Evolutionary conservation across 2,888 invertebrate genomes (phyloP).

Genomic region (Heteromurus nitidus): DNA sequence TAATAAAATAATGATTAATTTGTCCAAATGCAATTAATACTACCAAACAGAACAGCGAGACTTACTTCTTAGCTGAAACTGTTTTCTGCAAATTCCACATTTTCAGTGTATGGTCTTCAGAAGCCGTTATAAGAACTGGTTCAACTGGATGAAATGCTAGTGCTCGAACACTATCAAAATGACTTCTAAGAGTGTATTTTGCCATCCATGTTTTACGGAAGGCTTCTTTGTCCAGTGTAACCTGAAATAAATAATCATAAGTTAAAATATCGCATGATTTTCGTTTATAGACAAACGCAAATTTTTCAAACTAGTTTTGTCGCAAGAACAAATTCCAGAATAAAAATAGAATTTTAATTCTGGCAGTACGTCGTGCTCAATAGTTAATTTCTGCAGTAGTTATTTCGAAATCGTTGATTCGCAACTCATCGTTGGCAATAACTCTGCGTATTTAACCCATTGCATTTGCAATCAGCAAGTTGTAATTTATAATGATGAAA

Average conservation of each 20-base stretch:
- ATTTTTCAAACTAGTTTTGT: conserved; percentile 8
- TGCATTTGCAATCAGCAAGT: too few relatives aligned
- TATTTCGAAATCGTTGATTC: too few relatives aligned
- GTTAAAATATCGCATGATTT: conserved; percentile 27
- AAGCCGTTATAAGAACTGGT: conserved; percentile 96
- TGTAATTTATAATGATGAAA: too few relatives aligned
- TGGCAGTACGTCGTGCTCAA: conserved; percentile 67
- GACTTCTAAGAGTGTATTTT: conserved; percentile 94
- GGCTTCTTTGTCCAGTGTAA: conserved; percentile 88
- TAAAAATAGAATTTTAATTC: conserved; percentile 13
- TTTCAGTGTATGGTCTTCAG: conserved; percentile 99
- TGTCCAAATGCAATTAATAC: too few relatives aligned
- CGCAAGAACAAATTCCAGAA: conserved; percentile 60
- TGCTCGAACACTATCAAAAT: conserved; percentile 94
- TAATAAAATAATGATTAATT: too few relatives aligned
- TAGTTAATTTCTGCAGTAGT: conserved; percentile 37
- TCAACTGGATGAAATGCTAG: conserved; percentile 96
- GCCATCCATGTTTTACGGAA: conserved; percentile 97
- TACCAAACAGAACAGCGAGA: conserved; percentile 47
- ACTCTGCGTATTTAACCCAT: too few relatives aligned
- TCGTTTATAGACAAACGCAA: neutral
- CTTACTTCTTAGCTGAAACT: conserved; percentile 93
- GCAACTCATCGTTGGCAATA: too few relatives aligned
- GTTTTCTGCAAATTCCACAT: conserved; percentile 99
- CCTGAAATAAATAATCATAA: conserved; percentile 74